Evolutionary conservation across 2,888 invertebrate species (phyloP).

Genomic region (Eustalomyia histrio): DNA sequence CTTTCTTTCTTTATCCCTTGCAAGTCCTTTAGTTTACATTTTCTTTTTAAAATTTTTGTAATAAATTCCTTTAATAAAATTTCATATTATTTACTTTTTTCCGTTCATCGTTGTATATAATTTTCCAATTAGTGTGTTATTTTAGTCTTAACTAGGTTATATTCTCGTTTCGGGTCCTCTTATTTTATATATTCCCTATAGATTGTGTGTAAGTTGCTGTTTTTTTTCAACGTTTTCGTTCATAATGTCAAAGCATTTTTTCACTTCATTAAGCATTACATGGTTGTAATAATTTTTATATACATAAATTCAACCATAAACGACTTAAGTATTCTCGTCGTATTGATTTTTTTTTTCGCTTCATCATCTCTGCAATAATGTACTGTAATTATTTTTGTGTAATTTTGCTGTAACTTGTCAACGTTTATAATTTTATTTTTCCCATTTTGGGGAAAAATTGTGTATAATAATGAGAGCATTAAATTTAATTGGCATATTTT

Average conservation of each 20-base stretch:
- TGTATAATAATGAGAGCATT: constrained; percentile 31
- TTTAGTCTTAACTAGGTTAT: constrained; percentile 64
- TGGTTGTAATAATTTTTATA: constrained; percentile 39
- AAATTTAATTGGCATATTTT: constrained; percentile 14
- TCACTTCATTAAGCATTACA: constrained; percentile 29
- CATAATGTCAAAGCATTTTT: constrained; percentile 43
- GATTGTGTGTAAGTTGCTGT: constrained; percentile 3
- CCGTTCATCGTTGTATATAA: constrained; percentile 41
- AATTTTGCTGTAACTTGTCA: constrained; percentile 32
- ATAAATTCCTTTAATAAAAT: constrained; percentile 49
- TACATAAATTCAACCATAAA: constrained; percentile 62
- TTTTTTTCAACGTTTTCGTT: constrained; percentile 19
- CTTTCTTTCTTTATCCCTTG: neutral
- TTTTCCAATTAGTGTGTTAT: constrained; percentile 65
- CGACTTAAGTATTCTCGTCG: constrained; percentile 59
- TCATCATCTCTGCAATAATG: neutral
- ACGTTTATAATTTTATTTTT: constrained; percentile 19
- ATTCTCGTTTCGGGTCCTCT: constrained; percentile 42
- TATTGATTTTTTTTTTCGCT: constrained; percentile 32
- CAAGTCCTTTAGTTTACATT: constrained; percentile 6
- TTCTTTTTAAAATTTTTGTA: constrained; percentile 1
- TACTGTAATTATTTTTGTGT: neutral
- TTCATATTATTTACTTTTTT: constrained; percentile 16
- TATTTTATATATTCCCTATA: constrained; percentile 8
- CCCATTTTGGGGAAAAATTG: constrained; percentile 21